Conservation (phyloP, 1,140 invertebrate species). For the Drosophila pandora region DNA sequence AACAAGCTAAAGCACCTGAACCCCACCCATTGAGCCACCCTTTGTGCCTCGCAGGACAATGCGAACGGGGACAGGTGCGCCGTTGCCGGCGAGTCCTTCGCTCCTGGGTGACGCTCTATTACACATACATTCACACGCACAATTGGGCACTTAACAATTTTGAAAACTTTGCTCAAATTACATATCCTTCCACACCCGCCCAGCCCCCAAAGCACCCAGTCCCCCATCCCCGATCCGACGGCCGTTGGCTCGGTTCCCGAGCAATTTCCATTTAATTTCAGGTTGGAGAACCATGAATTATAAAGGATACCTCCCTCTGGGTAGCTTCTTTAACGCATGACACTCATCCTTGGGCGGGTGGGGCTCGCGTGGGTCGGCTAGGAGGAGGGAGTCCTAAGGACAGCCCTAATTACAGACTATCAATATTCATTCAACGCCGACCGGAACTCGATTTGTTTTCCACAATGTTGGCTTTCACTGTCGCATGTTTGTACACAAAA, state of each 20-base stretch:
- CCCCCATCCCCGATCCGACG: neutral
- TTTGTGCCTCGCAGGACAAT: constrained; percentile 24
- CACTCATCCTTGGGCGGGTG: constrained; percentile 52
- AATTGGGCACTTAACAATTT: constrained; percentile 68
- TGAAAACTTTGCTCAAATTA: constrained; percentile 70
- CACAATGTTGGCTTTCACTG: constrained; percentile 77
- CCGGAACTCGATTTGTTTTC: constrained; percentile 66
- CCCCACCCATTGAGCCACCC: neutral
- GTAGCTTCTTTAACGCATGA: constrained; percentile 69
- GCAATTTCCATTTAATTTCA: constrained; percentile 74
- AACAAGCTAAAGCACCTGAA: constrained; percentile 39
- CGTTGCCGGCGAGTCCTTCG: constrained; percentile 32
- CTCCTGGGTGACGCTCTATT: constrained; percentile 69
- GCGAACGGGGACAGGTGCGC: constrained; percentile 64
- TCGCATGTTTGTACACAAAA: constrained; percentile 78
- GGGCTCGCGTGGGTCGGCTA: no score
- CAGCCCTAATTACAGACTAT: constrained; percentile 49
- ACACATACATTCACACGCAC: constrained; percentile 78
- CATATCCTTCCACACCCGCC: constrained; percentile 56
- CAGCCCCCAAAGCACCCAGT: constrained; percentile 7
- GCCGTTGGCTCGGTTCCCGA: constrained; percentile 62
- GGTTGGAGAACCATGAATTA: constrained; percentile 72
- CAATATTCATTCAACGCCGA: constrained; percentile 9
- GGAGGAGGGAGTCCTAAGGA: neutral
- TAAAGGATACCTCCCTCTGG: constrained; percentile 27